These are phyloP conservation scores for Myotis planiceps DNA, from an alignment of 2,797 vertebrate species.

Conservation along the genomic window DNA sequence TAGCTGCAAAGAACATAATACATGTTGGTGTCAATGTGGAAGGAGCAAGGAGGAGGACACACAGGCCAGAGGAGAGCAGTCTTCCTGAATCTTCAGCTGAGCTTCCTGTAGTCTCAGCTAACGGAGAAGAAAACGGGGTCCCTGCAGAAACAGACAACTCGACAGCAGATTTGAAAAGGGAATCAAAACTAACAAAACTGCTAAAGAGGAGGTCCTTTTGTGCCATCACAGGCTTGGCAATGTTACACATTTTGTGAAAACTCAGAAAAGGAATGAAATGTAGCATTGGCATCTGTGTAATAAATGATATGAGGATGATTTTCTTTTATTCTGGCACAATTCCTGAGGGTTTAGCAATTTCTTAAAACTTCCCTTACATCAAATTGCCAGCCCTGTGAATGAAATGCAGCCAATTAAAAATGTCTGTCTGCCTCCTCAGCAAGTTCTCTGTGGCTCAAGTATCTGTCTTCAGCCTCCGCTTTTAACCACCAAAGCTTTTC, in stretches of 20 bases:
- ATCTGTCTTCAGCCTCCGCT: neutral
- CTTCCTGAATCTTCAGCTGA: neutral
- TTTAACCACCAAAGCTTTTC: neutral
- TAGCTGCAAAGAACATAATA: neutral
- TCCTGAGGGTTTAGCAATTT: slow-evolving; percentile 47
- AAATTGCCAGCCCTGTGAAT: slow-evolving; percentile 3
- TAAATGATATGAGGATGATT: neutral
- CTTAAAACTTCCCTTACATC: slow-evolving; percentile 32
- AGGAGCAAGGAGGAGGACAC: neutral
- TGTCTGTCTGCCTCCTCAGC: neutral
- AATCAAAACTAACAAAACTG: slow-evolving; percentile 6
- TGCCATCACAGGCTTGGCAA: slow-evolving; percentile 32
- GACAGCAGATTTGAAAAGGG: neutral
- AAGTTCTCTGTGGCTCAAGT: neutral
- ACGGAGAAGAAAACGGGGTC: neutral
- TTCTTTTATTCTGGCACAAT: slow-evolving; percentile 42
- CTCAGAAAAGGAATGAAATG: slow-evolving; percentile 71
- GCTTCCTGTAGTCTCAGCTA: neutral
- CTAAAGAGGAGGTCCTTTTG: slow-evolving; percentile 28
- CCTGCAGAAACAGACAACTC: neutral
- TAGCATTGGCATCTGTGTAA: slow-evolving; percentile 2
- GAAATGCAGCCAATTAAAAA: slow-evolving; percentile 51
- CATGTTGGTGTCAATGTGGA: neutral
- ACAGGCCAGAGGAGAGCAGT: neutral
- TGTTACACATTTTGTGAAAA: slow-evolving; percentile 48